phyloP scores from a whole-genome alignment of 2,888 invertebrate species.

The Aleiodes alternator region DNA sequence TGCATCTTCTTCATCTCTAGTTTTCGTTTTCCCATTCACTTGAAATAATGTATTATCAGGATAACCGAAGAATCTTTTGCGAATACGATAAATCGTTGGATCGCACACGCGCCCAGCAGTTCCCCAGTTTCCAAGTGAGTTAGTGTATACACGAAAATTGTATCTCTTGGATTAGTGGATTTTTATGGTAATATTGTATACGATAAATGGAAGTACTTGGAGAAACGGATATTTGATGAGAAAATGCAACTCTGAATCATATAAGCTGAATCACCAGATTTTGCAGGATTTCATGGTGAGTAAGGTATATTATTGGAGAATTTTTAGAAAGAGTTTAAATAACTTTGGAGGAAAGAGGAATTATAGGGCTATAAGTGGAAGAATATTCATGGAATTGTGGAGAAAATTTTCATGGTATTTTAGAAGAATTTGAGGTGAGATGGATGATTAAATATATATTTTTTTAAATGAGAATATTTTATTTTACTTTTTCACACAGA shows the following conservation, averaged over 20 bases:
- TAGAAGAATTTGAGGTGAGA: too few relatives aligned
- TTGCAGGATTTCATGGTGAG: background rate
- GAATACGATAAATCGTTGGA: slow-evolving; percentile 65
- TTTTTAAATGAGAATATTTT: too few relatives aligned
- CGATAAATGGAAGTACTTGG: slow-evolving; percentile 3
- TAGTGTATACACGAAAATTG: slow-evolving; percentile 49
- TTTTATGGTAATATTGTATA: slow-evolving; percentile 66
- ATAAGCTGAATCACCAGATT: background rate
- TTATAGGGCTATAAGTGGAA: too few relatives aligned
- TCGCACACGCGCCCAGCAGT: slow-evolving; percentile 5
- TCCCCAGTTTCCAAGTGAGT: background rate
- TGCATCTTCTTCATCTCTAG: slow-evolving; percentile 43
- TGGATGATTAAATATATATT: too few relatives aligned
- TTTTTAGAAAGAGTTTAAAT: background rate
- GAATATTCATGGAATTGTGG: too few relatives aligned
- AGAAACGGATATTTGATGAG: slow-evolving; percentile 9
- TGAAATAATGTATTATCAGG: slow-evolving; percentile 23
- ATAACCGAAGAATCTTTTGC: slow-evolving; percentile 17
- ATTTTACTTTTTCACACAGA: too few relatives aligned
- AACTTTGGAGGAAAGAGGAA: background rate
- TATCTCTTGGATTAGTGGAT: slow-evolving; percentile 61
- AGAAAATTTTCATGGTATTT: too few relatives aligned
- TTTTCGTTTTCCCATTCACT: slow-evolving; percentile 56
- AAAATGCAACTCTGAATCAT: background rate
- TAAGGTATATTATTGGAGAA: background rate